phyloP scores from a whole-genome alignment of 2,113 vertebrate species.

The Coreoperca whiteheadi region DNA sequence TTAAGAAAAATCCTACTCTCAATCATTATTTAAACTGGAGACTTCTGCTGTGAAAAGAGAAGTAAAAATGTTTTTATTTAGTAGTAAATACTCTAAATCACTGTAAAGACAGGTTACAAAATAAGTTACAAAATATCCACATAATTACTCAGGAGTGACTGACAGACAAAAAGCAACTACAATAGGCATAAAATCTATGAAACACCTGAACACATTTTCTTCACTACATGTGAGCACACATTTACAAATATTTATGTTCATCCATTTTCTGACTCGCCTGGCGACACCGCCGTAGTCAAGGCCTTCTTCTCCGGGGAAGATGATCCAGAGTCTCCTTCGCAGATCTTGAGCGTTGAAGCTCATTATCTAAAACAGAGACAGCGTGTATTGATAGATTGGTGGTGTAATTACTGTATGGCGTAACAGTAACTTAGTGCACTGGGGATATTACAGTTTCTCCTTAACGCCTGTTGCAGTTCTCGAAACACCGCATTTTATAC shows the following conservation, averaged over 20 bases:
- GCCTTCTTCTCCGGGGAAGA: constrained; percentile 98
- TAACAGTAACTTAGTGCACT: neutral
- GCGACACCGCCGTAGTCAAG: constrained; percentile 98
- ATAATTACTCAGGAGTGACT: neutral
- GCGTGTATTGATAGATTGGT: neutral
- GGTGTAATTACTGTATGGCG: neutral
- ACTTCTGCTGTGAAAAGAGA: neutral
- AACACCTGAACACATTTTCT: neutral
- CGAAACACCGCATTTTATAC: too few species aligned
- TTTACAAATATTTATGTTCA: neutral
- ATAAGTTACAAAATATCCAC: neutral
- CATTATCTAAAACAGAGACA: constrained; percentile 89
- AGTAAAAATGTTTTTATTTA: neutral
- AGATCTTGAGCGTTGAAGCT: constrained; percentile 96
- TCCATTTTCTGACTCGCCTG: constrained; percentile 79
- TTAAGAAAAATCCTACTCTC: neutral
- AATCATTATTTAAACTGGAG: neutral
- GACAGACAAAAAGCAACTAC: neutral
- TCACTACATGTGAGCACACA: neutral
- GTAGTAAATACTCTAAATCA: neutral
- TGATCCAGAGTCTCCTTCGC: constrained; percentile 95
- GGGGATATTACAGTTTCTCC: neutral
- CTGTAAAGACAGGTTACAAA: neutral
- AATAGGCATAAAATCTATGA: neutral
- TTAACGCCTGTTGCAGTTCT: neutral